Conservation (phyloP, 1,140 invertebrate genomes). For the Trigoniulus corallinus region DNA sequence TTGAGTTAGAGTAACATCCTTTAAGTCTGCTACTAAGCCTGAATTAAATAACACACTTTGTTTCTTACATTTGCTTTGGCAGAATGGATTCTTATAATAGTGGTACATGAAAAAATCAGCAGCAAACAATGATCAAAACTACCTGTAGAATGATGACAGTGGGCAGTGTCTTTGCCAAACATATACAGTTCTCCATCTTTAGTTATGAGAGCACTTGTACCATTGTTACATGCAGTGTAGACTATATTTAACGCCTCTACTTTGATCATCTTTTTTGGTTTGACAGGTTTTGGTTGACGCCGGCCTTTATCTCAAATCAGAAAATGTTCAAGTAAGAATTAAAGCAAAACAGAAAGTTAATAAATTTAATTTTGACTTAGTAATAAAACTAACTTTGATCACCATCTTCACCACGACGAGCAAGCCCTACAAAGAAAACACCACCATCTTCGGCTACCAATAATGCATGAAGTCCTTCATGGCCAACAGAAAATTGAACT, state of each 20-base stretch:
- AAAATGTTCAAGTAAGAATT: neutral
- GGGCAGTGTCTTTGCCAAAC: slow-evolving; percentile 86
- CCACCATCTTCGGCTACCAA: slow-evolving; percentile 76
- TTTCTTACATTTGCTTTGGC: no score
- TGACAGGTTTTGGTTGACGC: slow-evolving; percentile 70
- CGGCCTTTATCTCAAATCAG: slow-evolving; percentile 45
- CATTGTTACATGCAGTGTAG: slow-evolving; percentile 80
- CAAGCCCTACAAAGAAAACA: slow-evolving; percentile 70
- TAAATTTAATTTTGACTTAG: neutral
- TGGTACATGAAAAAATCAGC: neutral
- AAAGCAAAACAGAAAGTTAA: neutral
- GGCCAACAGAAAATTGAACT: slow-evolving; percentile 64
- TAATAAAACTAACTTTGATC: slow-evolving; percentile 37
- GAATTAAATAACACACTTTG: slow-evolving; percentile 8
- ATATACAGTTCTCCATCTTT: slow-evolving; percentile 73
- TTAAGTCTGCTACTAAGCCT: slow-evolving; percentile 39
- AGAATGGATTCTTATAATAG: no score
- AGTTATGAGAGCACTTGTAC: slow-evolving; percentile 79
- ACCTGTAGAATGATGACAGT: slow-evolving; percentile 61
- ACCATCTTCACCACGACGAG: slow-evolving; percentile 85
- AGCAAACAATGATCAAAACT: slow-evolving; percentile 4
- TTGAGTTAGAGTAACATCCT: slow-evolving; percentile 60
- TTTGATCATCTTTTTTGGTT: slow-evolving; percentile 82
- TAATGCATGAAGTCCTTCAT: slow-evolving; percentile 80
- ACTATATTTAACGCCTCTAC: slow-evolving; percentile 69